Percentiles rank a stretch among this genome's conserved stretches.
phyloP scores from a whole-genome alignment of 2,113 vertebrate genomes.

The Myrmecophaga tridactyla region DNA sequence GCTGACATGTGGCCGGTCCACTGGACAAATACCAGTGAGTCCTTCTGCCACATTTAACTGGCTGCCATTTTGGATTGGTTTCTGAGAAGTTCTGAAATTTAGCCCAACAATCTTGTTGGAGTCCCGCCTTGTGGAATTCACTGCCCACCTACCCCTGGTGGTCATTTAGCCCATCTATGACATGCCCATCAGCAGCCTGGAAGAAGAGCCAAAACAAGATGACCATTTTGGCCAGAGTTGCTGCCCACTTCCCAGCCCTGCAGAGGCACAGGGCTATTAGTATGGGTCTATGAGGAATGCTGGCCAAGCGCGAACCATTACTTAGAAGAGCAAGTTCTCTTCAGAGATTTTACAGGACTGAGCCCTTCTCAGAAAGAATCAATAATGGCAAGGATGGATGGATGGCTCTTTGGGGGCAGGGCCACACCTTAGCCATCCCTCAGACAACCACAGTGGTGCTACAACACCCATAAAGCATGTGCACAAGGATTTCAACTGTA shows the following conservation, averaged over 20 bases:
- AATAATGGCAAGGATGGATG: neutral
- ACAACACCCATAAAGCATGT: neutral
- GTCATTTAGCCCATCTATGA: neutral
- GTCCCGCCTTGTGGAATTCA: neutral
- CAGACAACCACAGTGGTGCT: neutral
- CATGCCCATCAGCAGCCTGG: neutral
- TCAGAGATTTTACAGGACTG: neutral
- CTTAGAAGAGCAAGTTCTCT: neutral
- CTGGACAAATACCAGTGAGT: neutral
- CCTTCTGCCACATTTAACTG: neutral
- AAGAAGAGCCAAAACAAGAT: neutral
- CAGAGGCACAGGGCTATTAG: neutral
- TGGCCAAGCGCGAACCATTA: neutral
- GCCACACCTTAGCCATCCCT: neutral
- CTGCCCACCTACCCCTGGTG: neutral
- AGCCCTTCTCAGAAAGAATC: conserved; percentile 45
- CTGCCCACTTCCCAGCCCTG: neutral
- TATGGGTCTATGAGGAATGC: neutral
- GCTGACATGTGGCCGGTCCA: conserved; percentile 20
- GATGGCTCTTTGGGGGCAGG: neutral
- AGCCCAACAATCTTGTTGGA: neutral
- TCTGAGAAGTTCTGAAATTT: conserved; percentile 54
- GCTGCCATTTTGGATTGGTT: conserved; percentile 60
- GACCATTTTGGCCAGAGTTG: neutral
- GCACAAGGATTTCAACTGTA: neutral